Evolutionary conservation across 2,113 vertebrate species (phyloP).

Genomic region (Python bivittatus): DNA sequence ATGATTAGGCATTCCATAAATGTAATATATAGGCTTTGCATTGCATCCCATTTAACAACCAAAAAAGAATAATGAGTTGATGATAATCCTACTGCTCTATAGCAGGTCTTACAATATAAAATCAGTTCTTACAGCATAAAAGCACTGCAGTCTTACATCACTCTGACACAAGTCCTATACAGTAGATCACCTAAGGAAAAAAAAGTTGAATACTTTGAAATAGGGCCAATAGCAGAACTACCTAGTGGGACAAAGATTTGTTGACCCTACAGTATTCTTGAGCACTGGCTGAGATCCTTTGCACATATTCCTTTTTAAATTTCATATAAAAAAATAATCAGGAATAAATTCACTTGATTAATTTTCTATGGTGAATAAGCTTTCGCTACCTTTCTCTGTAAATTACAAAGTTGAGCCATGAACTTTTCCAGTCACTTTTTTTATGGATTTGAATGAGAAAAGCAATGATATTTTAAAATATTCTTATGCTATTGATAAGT

Average conservation of each 20-base stretch:
- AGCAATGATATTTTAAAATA: background rate
- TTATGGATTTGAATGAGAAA: background rate
- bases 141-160: background rate
- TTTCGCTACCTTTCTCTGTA: background rate
- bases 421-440: background rate
- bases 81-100: background rate
- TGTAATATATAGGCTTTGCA: background rate
- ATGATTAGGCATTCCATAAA: background rate
- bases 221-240: background rate
- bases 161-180: background rate
- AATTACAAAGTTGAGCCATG: background rate
- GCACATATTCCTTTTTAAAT: background rate
- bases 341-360: background rate
- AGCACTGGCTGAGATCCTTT: background rate
- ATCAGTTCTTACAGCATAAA: background rate
- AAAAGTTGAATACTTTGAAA: background rate
- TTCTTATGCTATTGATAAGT: background rate
- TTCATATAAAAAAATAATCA: background rate
- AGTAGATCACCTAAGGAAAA: background rate
- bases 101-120: background rate
- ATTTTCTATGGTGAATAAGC: background rate
- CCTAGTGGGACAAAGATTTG: background rate
- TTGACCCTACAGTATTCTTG: background rate
- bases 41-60: background rate
- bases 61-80: background rate